Evolutionary conservation across 2,113 vertebrate genomes (phyloP), one percentile per base, ranked within the genome.

Genomic region (Prochilodus magdalenae): DNA sequence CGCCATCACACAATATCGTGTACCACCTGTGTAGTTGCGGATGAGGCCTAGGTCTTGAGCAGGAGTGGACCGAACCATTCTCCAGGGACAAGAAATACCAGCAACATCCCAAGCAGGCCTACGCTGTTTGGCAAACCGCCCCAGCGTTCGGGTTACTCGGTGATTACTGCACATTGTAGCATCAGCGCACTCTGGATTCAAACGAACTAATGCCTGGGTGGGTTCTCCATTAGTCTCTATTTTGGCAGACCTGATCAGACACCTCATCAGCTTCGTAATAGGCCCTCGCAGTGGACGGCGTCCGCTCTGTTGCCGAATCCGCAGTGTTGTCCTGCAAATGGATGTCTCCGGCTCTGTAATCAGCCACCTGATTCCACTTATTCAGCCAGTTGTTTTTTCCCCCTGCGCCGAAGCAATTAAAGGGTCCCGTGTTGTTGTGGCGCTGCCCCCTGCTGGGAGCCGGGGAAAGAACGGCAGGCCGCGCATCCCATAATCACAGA

Each of bases 321-420:
- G 60, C 36, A 72, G 60, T 71, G 33, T 22, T 60, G 57, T 53
- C 53, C 53, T 60, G 24, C 33, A 71, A 60, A 71, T 79, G 14
- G 22, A 59, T 60, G 59, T 60, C 44, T 72, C 51, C 26, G 51
- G 8, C 26, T 59, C 24, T 16, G 26, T 79, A 71, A 71, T 71
- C 33, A 79, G 14, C 30, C 75, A 77, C 75, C 77, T 72, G 66
- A 59, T 66, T 77, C 47, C 62, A 67, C 44, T 69, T 78, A 78
- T 78, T 69, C 29, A 11, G 62, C 14, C 63, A 36, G 29, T 53
- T 33, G 13, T 55, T 27, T 51, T 29, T 18, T 40, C 33, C 59
- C 57, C n/a, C 59, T 29, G 36, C 33, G 16, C 33, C 7, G 15
- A 22, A 49, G 33, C 66, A 70, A 44, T 70, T 44, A 70, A 44